phyloP scores from a whole-genome alignment of 2,113 vertebrate species.

The Lepus americanus region DNA sequence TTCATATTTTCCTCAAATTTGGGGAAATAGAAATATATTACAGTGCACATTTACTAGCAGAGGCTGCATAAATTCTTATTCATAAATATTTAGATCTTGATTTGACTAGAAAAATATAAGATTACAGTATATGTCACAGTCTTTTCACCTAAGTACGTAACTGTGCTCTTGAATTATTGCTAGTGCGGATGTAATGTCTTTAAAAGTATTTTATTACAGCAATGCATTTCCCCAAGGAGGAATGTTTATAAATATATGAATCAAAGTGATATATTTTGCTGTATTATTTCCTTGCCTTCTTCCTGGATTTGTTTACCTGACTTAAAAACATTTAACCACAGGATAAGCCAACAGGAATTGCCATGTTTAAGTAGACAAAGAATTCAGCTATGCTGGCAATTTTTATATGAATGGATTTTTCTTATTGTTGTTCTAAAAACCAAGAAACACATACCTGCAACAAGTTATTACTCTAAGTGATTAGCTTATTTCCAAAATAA shows the following conservation, averaged over 20 bases:
- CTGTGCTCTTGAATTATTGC: conserved; percentile 77
- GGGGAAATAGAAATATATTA: conserved; percentile 71
- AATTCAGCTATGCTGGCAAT: conserved; percentile 50
- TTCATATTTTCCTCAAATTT: conserved; percentile 57
- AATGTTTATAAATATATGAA: conserved; percentile 73
- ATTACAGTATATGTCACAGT: conserved; percentile 69
- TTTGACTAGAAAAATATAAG: conserved; percentile 76
- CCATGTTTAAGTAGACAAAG: conserved; percentile 39
- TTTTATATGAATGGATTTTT: conserved; percentile 28
- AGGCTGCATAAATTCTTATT: conserved; percentile 72
- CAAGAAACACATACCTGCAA: conserved; percentile 32
- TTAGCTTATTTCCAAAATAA: background rate
- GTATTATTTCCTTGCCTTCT: conserved; percentile 63
- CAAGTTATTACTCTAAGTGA: background rate
- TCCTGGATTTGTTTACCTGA: conserved; percentile 69
- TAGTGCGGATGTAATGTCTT: conserved; percentile 61
- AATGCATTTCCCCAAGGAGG: conserved; percentile 65
- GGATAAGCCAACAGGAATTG: conserved; percentile 41
- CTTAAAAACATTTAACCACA: conserved; percentile 68
- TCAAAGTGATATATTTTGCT: conserved; percentile 55
- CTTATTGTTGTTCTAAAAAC: conserved; percentile 1
- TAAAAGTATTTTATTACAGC: conserved; percentile 69
- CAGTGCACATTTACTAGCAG: conserved; percentile 67
- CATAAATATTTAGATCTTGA: conserved; percentile 78
- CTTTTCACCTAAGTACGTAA: conserved; percentile 61